Percentiles rank a stretch among this genome's conserved stretches.
These are phyloP conservation scores for Cyprinodon variegatus DNA, from an alignment of 2,113 vertebrate genomes.

Conservation along the genomic window DNA sequence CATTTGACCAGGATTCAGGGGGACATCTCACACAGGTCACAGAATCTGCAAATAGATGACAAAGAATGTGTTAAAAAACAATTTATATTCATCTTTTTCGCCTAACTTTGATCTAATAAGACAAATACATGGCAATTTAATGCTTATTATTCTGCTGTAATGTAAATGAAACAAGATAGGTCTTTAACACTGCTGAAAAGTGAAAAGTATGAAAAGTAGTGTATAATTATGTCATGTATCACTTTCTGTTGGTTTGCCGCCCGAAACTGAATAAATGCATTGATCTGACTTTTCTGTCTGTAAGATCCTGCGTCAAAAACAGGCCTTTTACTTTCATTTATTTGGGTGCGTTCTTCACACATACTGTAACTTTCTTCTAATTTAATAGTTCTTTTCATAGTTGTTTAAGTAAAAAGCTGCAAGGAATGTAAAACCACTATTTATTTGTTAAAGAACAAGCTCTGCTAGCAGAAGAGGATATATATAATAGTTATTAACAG, in stretches of 20 bases:
- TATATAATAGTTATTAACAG: too few species aligned
- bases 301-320: neutral
- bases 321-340: neutral
- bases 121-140: neutral
- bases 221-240: too few species aligned
- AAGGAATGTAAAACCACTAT: neutral
- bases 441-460: neutral
- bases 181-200: neutral
- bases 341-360: neutral
- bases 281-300: neutral
- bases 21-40: conserved; percentile 63
- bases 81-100: neutral
- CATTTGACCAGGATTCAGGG: conserved; percentile 76
- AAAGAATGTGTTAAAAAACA: neutral
- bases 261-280: too few species aligned
- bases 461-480: too few species aligned
- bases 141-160: neutral
- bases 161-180: neutral
- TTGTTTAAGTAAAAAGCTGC: neutral
- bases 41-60: conserved; percentile 61
- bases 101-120: neutral
- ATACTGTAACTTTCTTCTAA: neutral
- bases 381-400: neutral
- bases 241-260: too few species aligned
- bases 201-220: too few species aligned